Evolutionary conservation across 35 echinoderm and acorn worm genomes (phyloP).

Genomic region (Ophiothrix spiculata): DNA sequence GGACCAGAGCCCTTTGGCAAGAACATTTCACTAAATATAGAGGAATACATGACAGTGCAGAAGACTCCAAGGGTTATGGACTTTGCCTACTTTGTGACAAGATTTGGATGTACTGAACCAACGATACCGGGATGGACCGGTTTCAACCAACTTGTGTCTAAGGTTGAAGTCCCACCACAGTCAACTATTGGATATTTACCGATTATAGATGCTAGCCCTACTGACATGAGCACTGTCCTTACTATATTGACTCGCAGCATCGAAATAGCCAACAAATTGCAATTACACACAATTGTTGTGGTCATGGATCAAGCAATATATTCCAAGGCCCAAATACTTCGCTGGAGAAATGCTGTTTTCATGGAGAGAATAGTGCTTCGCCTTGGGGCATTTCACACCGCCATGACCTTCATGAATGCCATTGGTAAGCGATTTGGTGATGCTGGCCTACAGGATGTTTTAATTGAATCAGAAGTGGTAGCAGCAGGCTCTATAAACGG

Average conservation of each 20-base stretch:
- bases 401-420: constrained; percentile 26
- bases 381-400: constrained; percentile 67
- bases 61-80: constrained; percentile 3
- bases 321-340: constrained; percentile 53
- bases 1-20: not conserved
- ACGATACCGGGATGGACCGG: constrained; percentile 32
- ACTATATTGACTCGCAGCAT: constrained; percentile 37
- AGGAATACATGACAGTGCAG: not conserved
- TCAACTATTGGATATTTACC: constrained; percentile 52
- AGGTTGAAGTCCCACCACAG: constrained; percentile 32
- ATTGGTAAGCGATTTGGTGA: constrained; percentile 36
- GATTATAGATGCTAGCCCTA: constrained; percentile 54
- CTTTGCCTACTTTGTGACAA: constrained; percentile 22
- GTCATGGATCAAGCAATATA: constrained; percentile 80
- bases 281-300: constrained; percentile 21
- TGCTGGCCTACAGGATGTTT: constrained; percentile 15
- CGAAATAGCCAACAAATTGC: constrained; percentile 35
- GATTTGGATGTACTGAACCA: not conserved
- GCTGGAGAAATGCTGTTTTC: constrained; percentile 50
- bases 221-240: constrained; percentile 35
- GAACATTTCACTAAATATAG: not conserved
- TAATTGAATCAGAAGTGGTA: constrained; percentile 35
- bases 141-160: constrained; percentile 40
- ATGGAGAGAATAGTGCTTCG: constrained; percentile 36
- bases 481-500: constrained; percentile 17